Conservation (phyloP, 2,888 invertebrate species). For the Protonemura montana region DNA sequence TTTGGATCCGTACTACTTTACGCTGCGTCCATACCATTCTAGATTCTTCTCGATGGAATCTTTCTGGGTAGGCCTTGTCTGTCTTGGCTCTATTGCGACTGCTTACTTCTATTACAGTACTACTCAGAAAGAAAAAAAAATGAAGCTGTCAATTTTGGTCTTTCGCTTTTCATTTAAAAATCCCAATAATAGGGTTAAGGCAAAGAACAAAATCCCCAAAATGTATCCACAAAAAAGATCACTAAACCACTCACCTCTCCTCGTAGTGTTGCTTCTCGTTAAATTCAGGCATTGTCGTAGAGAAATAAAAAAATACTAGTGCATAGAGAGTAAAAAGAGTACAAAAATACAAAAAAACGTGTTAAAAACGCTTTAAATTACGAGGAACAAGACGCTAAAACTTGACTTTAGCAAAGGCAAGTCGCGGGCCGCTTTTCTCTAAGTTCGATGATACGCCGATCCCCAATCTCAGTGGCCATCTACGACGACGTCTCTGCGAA, state of each 20-base stretch:
- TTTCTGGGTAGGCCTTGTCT: no score
- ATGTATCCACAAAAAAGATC: not conserved
- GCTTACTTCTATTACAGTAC: no score
- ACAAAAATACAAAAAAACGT: not conserved
- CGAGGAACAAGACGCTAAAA: not conserved
- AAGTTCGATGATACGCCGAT: not conserved
- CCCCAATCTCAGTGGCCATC: slow-evolving; percentile 1
- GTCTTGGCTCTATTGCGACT: no score
- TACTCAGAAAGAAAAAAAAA: no score
- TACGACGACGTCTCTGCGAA: not conserved
- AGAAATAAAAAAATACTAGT: not conserved
- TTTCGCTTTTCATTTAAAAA: no score
- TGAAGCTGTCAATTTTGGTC: no score
- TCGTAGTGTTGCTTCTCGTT: slow-evolving; percentile 48
- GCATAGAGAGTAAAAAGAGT: not conserved
- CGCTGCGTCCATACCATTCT: no score
- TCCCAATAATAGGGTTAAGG: slow-evolving; percentile 56
- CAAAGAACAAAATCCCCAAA: not conserved
- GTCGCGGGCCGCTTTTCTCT: not conserved
- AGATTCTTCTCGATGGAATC: no score
- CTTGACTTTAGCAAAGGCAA: not conserved
- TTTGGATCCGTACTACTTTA: no score
- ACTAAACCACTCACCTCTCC: slow-evolving; percentile 47
- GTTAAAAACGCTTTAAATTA: no score
- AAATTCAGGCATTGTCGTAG: slow-evolving; percentile 50